Base-by-base conservation (phyloP, 2,888 invertebrate species). In the Drosophila nigritarsus region DNA sequence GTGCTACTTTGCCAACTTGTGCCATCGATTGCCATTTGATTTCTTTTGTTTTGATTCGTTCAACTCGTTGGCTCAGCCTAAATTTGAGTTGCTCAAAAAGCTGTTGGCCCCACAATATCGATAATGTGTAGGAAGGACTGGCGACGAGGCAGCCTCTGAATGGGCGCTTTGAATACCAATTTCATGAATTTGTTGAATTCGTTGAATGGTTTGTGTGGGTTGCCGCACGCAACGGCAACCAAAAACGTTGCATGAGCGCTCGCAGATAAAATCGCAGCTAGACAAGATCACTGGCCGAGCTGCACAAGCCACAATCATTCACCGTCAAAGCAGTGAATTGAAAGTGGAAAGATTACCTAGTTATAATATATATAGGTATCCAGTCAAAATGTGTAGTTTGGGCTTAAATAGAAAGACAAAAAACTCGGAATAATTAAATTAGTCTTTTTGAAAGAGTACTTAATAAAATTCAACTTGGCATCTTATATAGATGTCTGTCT, bases 41-140 rank as follows among this genome's bases (percentile, higher is more conserved):
- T 79, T 58, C 61, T 77, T 64, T 79, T 79, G 82, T 79, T 77
- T 79, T 62, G 61, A 69, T 67, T 62, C 82, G 69, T 79, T 79
- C 78, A 81, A 81, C 82, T 71, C 67, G 62, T 49, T 60, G 34
- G 79, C 45, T 61, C 66, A 76, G 81, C 63, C 81, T 51, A 68
- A 81, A 78, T 81, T 77, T 40, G 54, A 72, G 65, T 67, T 55
- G 51, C 18, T 20, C 24, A 49, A 73, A 65, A 78, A 61, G 75
- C 72, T 75, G 78, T 68, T 78, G 58, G 60, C 73, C 76, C 60
- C 76, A 78, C 50, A 78, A 75, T 36, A 70, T 71, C 45, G 63
- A 51, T 76, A 68, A 30, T 77, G 78, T 78, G 78, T 78, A 77
- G 78, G 78, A 71, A 78, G 78, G 80, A 74, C 62, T 55, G 77